These are phyloP conservation scores for Melipona beecheii DNA, from an alignment of 2,888 invertebrate genomes.

Conservation along the genomic window DNA sequence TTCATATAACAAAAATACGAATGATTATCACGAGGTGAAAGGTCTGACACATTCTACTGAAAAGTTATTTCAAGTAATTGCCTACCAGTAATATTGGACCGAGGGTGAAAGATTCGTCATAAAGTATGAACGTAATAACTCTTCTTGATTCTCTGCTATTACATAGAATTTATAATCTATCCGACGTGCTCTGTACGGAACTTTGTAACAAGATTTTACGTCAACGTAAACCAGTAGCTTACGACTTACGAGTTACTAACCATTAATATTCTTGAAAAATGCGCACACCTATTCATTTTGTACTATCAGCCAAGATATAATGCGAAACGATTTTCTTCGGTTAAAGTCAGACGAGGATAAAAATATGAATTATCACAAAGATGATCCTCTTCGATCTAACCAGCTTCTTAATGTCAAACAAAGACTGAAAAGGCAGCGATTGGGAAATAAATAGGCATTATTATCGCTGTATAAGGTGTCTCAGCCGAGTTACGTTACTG, in stretches of 20 bases:
- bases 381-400: background rate
- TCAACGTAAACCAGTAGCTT: slow-evolving; percentile 7
- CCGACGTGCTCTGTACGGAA: background rate
- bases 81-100: too few species aligned
- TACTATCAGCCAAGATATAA: background rate
- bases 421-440: background rate
- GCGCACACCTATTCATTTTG: background rate
- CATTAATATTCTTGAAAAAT: slow-evolving; percentile 15
- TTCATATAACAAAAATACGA: too few species aligned
- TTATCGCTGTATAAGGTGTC: background rate
- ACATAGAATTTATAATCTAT: background rate
- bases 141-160: background rate
- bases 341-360: slow-evolving; percentile 2
- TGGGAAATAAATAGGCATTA: background rate
- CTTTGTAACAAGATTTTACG: background rate
- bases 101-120: background rate
- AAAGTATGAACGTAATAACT: background rate
- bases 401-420: background rate
- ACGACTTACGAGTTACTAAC: background rate
- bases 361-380: background rate
- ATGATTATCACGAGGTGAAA: too few species aligned
- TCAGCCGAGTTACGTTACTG: too few species aligned
- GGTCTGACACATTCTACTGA: too few species aligned
- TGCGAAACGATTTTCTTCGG: background rate
- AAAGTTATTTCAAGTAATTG: too few species aligned